A percentile compares a stretch with the other conserved stretches of the same genome.
Evolutionary conservation across 2,797 vertebrate genomes (phyloP).

Genomic region (Intellagama lesueurii): DNA sequence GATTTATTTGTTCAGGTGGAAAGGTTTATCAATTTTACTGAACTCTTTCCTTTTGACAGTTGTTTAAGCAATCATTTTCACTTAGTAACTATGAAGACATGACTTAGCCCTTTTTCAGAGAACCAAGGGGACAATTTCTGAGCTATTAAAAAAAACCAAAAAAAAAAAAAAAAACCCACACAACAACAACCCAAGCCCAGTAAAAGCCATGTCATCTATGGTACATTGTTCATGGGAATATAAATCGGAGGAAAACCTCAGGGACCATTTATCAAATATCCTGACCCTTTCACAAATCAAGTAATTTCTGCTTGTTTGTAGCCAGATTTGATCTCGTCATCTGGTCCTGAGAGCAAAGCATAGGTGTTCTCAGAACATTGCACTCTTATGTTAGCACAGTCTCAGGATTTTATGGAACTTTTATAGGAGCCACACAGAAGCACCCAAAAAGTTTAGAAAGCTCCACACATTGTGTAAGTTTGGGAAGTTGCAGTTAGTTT

Average conservation of each 20-base stretch:
- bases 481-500: background rate
- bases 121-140: background rate
- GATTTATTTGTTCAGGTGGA: background rate
- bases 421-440: background rate
- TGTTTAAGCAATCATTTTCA: conserved; percentile 12
- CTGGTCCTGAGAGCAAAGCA: background rate
- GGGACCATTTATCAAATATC: background rate
- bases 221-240: background rate
- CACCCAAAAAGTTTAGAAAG: background rate
- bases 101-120: background rate
- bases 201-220: background rate
- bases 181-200: background rate
- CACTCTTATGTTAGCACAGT: background rate
- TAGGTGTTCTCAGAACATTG: background rate
- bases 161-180: too few species aligned
- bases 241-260: background rate
- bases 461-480: too few species aligned
- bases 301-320: background rate
- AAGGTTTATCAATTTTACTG: background rate
- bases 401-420: background rate
- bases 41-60: background rate
- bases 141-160: background rate
- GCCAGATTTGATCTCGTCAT: background rate
- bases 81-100: background rate
- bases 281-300: background rate